Evolutionary conservation across 2,888 invertebrate species (phyloP), one percentile per base, ranked within the genome.

Genomic region (Crossocerus cetratus): DNA sequence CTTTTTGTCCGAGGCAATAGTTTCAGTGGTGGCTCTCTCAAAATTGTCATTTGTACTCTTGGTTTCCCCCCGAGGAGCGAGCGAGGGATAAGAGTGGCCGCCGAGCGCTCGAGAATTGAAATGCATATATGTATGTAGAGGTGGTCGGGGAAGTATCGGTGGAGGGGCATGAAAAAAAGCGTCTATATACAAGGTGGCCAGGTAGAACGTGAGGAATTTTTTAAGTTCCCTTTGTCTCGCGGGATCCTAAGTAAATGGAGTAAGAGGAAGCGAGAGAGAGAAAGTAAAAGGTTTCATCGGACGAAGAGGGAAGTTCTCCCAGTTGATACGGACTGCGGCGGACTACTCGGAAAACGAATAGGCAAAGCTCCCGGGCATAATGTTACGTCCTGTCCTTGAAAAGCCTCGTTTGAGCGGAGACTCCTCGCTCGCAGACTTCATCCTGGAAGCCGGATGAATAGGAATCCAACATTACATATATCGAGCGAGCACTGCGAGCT

Each of bases 61-160:
- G 32, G 32, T 32, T 32, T 5, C 1, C 32, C 8, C 8, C 32
- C n/a, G n/a, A n/a, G n/a, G 32, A 32, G 11, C 11, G 32, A 32
- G 32, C 11, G 11, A 32, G 11, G 32, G 32, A 32, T 32, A 11
- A 11, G 32, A 32, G 32, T 32, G 32, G 0, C 32, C 11, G 5
- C 20, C 43, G 21, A 20, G 45, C 23, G 23, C 23, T 65, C 45
- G 53, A 53, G 32, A 58, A 65, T 65, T 58, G 53, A 58, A 65
- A 65, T 65, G 58, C 45, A 53, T 49, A 23, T 42, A 16, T 21
- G 5, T 43, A 43, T 13, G 43, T 8, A 43, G 43, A 32, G 32
- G 21, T 2, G 42, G 18, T 2, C 49, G n/a, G 49, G 23, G 49
- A n/a, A 23, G 44, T 23, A 42, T 1, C 57, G 21, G 22, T 57